Evolutionary conservation across 2,888 invertebrate genomes (phyloP).

Genomic region (Nomada flava): DNA sequence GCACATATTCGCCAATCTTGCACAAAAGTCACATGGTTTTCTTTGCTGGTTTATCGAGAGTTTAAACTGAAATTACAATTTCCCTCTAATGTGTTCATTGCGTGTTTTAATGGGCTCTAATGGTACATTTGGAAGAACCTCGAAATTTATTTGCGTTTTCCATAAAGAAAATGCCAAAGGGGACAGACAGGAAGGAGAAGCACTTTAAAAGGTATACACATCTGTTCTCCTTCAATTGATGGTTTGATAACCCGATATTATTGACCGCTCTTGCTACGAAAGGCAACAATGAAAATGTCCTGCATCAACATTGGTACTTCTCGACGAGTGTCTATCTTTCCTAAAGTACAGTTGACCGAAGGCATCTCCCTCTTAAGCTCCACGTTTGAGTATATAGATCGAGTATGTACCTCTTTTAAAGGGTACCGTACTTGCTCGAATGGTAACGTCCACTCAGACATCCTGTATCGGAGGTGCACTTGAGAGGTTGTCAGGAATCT

Average conservation of each 20-base stretch:
- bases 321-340: conserved; percentile 21
- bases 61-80: conserved; percentile 12
- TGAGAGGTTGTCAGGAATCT: not conserved
- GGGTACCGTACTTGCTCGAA: conserved; percentile 13
- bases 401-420: not conserved
- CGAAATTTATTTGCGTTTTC: conserved; percentile 38
- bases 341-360: conserved; percentile 7
- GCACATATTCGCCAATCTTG: too few species aligned
- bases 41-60: not conserved
- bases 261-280: conserved; percentile 25
- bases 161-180: not conserved
- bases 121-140: conserved; percentile 24
- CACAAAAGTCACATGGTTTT: too few species aligned
- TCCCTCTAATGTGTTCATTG: conserved; percentile 10
- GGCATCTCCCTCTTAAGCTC: conserved; percentile 11
- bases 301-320: conserved; percentile 38
- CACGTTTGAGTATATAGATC: conserved; percentile 9
- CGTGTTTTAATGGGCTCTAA: conserved; percentile 35
- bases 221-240: conserved; percentile 4
- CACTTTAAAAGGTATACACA: conserved; percentile 28
- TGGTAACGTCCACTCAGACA: not conserved
- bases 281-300: conserved; percentile 41
- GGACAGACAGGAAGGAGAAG: not conserved
- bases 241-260: conserved; percentile 40
- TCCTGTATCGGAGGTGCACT: not conserved